Evolutionary conservation across 2,888 invertebrate genomes (phyloP), one percentile per base, ranked within the genome.

Genomic region (Autographa gamma): DNA sequence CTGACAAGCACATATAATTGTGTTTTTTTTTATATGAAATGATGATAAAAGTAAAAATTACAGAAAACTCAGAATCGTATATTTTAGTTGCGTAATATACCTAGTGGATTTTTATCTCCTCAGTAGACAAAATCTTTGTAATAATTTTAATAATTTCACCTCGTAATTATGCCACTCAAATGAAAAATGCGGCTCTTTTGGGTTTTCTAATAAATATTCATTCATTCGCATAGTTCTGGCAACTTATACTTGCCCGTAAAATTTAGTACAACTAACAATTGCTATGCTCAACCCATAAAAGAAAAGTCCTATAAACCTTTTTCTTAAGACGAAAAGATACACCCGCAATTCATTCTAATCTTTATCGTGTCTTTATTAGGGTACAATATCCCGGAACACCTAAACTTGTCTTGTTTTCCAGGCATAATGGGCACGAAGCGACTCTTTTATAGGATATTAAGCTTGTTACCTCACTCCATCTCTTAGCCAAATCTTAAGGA

Each of bases 391-490:
- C 54, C 13, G 4, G 25, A 56, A 25, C 54, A 56, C 54, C 54
- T 19, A 56, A 56, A 25, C 19, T 56, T 56, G 48, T n/a, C 13
- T 56, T 56, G 19, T 14, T 56, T 19, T 56, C 11, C 54, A 13
- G 25, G 13, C 25, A 25, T 56, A 56, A 56, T 56, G 54, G 54
- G 13, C 25, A 13, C 19, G 11, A 56, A 56, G 54, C 19, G 54
- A 56, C 19, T 56, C 54, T 11, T 54, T 54, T 19, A 19, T 19
- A 19, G 54, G 54, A 0, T 2, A 54, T 54, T 19, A 11, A 54
- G 54, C 54, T 54, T 54, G 19, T 54, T 52, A 52, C 18, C 54
- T 54, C 19, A 54, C 18, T 54, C 54, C 54, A 18, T 54, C 54
- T 54, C 54, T 16, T 54, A 9, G 18, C 54, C 18, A 54, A 54